Evolutionary conservation across 1,140 invertebrate genomes (phyloP), one percentile per base, ranked within the genome.

Genomic region (Calliphora vicina): DNA sequence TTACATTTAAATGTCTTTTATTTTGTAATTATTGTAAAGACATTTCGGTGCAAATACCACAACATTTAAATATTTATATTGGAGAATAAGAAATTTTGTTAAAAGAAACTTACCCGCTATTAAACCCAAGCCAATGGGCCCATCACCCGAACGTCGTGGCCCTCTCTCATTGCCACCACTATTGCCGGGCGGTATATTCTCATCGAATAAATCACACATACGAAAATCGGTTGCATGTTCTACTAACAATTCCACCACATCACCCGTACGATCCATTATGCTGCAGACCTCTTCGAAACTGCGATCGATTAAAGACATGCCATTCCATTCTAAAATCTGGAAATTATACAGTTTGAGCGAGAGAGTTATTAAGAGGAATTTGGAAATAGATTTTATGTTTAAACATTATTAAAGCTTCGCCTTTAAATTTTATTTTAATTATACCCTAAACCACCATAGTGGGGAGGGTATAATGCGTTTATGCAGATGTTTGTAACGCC

Each of bases 241-340:
- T 35, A 97, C 95, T 42, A 96, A 90, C 57, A 98, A 91, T 88
- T 97, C 96, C 1, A 96, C 96, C 80, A 94, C 93, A 87, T 98
- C 97, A 17, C 95, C 94, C 29, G 94, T 95, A 82, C 92, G 90
- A 87, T 97, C 96, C 92, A 98, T 95, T 85, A 98, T 96, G 73
- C 94, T 93, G 87, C 94, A 95, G 9, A 95, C 95, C 90, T 98
- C 97, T 89, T 99, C 97, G 89, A 97, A 98, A 82, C 95, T 97
- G 57, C 95, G 94, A 91, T 98, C 96, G 17, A 95, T 95, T 57
- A 98, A 91, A 0, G 96, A 95, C 72, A 97, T 94, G 1, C 96
- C 96, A 83, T 94, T 93, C 96, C 96, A 97, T 88, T 96, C 95
- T 9, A 97, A 90, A 83, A 96, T 93, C 93, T 94, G 84, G 13